Conservation (phyloP, 2,888 invertebrate species). For the Luperina nickerlii region DNA sequence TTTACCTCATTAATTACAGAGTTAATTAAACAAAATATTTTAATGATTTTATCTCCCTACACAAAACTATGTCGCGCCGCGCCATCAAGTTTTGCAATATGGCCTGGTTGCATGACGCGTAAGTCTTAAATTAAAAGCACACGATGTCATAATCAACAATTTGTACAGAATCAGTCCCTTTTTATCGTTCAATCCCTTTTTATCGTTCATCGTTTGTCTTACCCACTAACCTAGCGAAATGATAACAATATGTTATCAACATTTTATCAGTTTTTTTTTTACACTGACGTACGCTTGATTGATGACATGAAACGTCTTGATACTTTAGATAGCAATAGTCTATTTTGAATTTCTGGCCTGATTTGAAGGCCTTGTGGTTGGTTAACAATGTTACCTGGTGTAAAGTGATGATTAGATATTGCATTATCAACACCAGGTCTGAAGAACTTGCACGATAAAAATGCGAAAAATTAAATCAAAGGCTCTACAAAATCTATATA, state of each 20-base stretch:
- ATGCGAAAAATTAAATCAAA: neutral
- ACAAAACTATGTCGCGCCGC: neutral
- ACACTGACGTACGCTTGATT: conserved; percentile 78
- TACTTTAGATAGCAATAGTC: conserved; percentile 53
- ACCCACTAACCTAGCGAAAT: conserved; percentile 83
- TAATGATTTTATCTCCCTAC: neutral
- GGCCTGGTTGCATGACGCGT: neutral
- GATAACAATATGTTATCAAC: conserved; percentile 69
- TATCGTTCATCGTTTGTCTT: conserved; percentile 71
- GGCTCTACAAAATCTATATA: neutral
- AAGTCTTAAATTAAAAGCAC: conserved; percentile 12
- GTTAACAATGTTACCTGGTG: conserved; percentile 26
- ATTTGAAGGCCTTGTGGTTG: conserved; percentile 41
- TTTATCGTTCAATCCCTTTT: conserved; percentile 55
- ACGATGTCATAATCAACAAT: conserved; percentile 48
- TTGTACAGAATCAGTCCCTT: conserved; percentile 60
- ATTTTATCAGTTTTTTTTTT: conserved; percentile 59
- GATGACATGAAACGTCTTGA: conserved; percentile 70
- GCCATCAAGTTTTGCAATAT: conserved; percentile 20
- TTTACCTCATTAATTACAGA: conserved; percentile 11
- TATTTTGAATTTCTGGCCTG: conserved; percentile 42
- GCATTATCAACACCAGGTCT: neutral
- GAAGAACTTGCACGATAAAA: neutral
- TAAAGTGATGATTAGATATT: conserved; percentile 16
- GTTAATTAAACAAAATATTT: conserved; percentile 12